A percentile compares a stretch with the other conserved stretches of the same genome.
These are phyloP conservation scores for Radopholus similis DNA, from an alignment of 1,140 invertebrate species.

Conservation along the genomic window DNA sequence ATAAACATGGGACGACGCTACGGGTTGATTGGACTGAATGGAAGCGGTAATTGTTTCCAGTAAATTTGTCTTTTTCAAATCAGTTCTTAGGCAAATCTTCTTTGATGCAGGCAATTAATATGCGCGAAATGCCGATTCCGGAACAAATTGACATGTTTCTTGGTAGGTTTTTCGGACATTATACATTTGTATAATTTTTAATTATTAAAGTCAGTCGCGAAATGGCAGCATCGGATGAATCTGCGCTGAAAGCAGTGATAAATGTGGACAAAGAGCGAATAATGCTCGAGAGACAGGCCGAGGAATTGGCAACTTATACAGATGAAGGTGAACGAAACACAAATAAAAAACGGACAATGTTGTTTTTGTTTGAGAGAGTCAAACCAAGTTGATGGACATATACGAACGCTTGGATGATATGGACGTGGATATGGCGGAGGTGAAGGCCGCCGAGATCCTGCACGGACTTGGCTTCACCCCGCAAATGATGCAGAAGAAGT, in stretches of 20 bases:
- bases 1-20: constrained; percentile 93
- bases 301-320: constrained; percentile 77
- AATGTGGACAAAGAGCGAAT: constrained; percentile 93
- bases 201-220: constrained; percentile 73
- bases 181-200: not conserved
- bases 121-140: constrained; percentile 90
- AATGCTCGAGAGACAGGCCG: constrained; percentile 84
- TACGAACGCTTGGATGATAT: constrained; percentile 96
- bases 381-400: constrained; percentile 93
- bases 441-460: constrained; percentile 85
- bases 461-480: constrained; percentile 92
- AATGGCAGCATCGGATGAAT: constrained; percentile 85
- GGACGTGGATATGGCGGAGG: constrained; percentile 87
- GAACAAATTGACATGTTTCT: constrained; percentile 97
- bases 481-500: constrained; percentile 81
- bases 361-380: constrained; percentile 68
- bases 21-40: constrained; percentile 91
- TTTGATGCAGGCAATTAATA: constrained; percentile 80
- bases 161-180: constrained; percentile 28
- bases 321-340: constrained; percentile 73
- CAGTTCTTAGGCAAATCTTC: constrained; percentile 76
- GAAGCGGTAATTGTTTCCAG: constrained; percentile 72
- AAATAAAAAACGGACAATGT: not conserved
- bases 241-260: constrained; percentile 90
- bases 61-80: not conserved